A percentile compares a stretch with the other conserved stretches of the same genome.
These are phyloP conservation scores for Charina bottae DNA, from an alignment of 2,113 vertebrate species.

Conservation along the genomic window DNA sequence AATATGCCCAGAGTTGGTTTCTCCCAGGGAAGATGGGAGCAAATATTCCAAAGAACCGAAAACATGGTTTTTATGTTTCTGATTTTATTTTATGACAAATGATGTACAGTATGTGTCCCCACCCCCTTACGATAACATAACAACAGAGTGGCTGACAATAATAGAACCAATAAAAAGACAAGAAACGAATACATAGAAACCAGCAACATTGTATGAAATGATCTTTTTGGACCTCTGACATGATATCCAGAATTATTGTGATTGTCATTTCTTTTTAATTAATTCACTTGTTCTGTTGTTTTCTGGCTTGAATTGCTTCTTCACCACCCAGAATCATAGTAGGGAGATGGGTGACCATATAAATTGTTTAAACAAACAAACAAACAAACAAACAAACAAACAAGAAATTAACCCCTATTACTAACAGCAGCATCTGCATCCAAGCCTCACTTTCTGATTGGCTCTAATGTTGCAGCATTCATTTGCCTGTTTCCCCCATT, in stretches of 20 bases:
- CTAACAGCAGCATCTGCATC: neutral
- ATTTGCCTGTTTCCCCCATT: slow-evolving; percentile 16
- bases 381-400: too few relatives aligned
- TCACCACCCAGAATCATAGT: neutral
- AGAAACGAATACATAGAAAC: neutral
- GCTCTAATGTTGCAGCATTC: neutral
- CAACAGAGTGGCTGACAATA: neutral
- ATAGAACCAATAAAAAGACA: neutral
- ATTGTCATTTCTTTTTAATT: neutral
- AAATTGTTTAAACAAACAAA: too few relatives aligned
- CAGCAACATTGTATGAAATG: neutral
- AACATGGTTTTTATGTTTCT: neutral
- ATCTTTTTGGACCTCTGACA: neutral
- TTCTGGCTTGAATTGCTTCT: neutral
- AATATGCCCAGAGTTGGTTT: neutral
- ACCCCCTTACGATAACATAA: neutral
- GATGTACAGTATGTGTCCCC: neutral
- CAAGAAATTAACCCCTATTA: neutral
- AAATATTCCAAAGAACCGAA: neutral
- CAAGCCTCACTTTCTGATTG: neutral
- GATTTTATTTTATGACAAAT: neutral
- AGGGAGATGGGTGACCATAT: neutral
- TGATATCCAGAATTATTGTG: neutral
- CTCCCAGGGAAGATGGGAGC: neutral
- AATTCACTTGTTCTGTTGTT: neutral